Conservation (phyloP, 1,140 invertebrate genomes). For the Drosophila chauvacae region DNA sequence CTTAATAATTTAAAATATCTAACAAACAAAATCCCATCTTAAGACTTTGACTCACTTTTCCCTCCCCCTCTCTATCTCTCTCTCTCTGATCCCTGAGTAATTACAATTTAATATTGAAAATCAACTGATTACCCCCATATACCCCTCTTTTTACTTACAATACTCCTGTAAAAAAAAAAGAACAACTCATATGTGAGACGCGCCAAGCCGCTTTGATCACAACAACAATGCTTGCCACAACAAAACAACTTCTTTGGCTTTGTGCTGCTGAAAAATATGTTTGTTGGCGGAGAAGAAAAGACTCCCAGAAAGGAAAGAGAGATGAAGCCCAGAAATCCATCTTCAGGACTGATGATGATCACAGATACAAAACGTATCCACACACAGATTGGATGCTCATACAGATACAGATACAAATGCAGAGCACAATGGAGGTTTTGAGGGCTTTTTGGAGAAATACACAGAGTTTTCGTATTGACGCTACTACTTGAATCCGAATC, state of each 20-base stretch:
- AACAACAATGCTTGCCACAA: constrained; percentile 82
- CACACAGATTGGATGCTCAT: background rate
- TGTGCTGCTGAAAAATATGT: constrained; percentile 55
- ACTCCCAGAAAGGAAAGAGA: constrained; percentile 47
- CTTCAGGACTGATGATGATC: constrained; percentile 71
- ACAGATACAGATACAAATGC: constrained; percentile 12
- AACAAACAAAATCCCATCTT: background rate
- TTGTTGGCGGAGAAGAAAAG: constrained; percentile 40
- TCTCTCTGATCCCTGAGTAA: constrained; percentile 53
- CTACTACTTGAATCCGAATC: constrained; percentile 82
- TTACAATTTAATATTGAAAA: constrained; percentile 75
- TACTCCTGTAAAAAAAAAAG: constrained; percentile 42
- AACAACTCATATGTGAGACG: constrained; percentile 74
- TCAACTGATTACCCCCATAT: constrained; percentile 39
- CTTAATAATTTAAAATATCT: background rate
- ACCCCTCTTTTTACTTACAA: background rate
- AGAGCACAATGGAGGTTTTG: constrained; percentile 34
- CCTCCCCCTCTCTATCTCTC: no score
- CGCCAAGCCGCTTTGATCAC: constrained; percentile 82
- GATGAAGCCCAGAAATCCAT: constrained; percentile 71
- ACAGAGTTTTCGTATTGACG: constrained; percentile 53
- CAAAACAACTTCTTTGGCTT: constrained; percentile 82
- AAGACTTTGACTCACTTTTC: no score
- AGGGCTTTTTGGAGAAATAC: constrained; percentile 50
- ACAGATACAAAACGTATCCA: constrained; percentile 38